Percentiles rank a stretch among this genome's conserved stretches.
phyloP scores from a whole-genome alignment of 2,888 invertebrate species.

The Nephrocerus scutellatus region DNA sequence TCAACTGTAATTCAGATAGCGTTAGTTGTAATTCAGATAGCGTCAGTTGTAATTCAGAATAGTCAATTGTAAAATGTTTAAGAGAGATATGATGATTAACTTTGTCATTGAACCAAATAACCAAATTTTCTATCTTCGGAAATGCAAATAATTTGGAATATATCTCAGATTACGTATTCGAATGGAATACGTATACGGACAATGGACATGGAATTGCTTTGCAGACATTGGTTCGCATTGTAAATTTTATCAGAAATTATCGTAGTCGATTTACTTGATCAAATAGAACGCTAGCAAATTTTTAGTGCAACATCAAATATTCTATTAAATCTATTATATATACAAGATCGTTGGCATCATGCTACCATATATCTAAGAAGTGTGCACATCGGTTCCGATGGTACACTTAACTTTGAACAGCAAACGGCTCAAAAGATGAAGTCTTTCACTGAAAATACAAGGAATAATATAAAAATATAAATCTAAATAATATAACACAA shows the following conservation, averaged over 20 bases:
- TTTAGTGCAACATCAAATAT: constrained; percentile 52
- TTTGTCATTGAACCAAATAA: constrained; percentile 22
- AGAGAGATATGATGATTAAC: too few species aligned
- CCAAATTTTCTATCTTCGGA: constrained; percentile 61
- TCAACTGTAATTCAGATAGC: too few species aligned
- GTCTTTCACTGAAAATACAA: constrained; percentile 4
- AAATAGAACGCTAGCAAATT: constrained; percentile 16
- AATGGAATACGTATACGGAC: constrained; percentile 36
- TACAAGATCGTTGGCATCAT: constrained; percentile 64
- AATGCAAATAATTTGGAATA: constrained; percentile 62
- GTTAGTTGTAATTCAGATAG: too few species aligned
- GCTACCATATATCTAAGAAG: constrained; percentile 54
- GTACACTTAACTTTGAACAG: constrained; percentile 52
- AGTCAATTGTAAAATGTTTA: too few species aligned
- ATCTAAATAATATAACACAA: constrained; percentile 38
- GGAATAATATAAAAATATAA: not conserved
- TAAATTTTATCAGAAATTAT: constrained; percentile 31
- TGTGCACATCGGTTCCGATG: constrained; percentile 50
- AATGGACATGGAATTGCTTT: constrained; percentile 45
- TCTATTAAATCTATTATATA: constrained; percentile 61
- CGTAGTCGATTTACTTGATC: constrained; percentile 33
- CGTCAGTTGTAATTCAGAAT: too few species aligned
- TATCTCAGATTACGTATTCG: constrained; percentile 52
- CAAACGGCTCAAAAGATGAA: constrained; percentile 3
- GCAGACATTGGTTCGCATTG: constrained; percentile 40